Evolutionary conservation across 2,113 vertebrate genomes (phyloP).

Genomic region (Lagopus leucura): DNA sequence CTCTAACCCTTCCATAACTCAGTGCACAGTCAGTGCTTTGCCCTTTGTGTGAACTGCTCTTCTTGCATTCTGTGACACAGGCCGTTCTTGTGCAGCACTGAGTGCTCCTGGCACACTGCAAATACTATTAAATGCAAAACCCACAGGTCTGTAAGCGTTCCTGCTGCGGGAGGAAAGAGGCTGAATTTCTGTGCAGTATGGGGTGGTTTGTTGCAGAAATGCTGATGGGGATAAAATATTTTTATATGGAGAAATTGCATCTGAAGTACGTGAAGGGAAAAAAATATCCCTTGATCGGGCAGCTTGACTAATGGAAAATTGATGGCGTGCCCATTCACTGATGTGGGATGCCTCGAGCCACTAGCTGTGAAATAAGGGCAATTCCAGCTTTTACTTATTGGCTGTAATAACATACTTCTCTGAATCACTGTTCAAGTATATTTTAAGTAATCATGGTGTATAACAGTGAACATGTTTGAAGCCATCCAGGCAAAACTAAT

Average conservation of each 20-base stretch:
- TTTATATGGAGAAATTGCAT: neutral
- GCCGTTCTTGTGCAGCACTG: neutral
- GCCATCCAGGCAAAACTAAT: neutral
- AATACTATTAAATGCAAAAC: slow-evolving; percentile 1
- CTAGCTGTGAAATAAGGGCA: neutral
- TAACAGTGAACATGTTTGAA: neutral
- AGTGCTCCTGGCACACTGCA: slow-evolving; percentile 17
- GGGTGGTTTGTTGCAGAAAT: neutral
- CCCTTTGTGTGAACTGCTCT: slow-evolving; percentile 22
- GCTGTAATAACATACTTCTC: neutral
- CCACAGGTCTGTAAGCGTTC: neutral
- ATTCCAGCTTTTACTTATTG: neutral
- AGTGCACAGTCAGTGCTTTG: neutral
- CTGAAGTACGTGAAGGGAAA: neutral
- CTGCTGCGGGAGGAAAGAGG: neutral
- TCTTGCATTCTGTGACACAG: neutral
- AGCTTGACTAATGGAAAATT: neutral
- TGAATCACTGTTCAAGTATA: neutral
- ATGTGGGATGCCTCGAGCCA: neutral
- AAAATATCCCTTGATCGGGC: neutral
- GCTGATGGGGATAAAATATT: neutral
- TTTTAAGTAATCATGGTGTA: neutral
- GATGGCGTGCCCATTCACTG: neutral
- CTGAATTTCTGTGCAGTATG: neutral
- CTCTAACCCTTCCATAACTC: neutral